A percentile compares a stretch with the other conserved stretches of the same genome.
Evolutionary conservation across 1,140 invertebrate genomes (phyloP).

Genomic region (Drosophila varians): DNA sequence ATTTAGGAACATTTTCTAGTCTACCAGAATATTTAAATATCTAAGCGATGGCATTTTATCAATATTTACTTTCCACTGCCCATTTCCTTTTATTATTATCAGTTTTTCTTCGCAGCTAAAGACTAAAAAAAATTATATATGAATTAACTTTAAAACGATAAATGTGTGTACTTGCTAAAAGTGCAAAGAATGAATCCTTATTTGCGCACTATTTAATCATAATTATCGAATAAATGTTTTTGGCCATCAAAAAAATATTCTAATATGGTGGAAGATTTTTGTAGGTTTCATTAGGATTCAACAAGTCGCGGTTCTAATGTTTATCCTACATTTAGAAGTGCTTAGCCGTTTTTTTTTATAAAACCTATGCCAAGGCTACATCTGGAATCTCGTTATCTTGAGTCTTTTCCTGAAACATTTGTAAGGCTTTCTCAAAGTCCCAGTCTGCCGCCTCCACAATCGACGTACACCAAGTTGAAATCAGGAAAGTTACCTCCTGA

Average conservation of each 20-base stretch:
- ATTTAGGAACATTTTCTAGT: constrained; percentile 59
- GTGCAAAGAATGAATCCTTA: background rate
- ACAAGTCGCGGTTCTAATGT: too few relatives aligned
- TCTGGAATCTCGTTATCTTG: constrained; percentile 33
- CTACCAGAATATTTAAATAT: constrained; percentile 45
- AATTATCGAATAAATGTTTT: constrained; percentile 55
- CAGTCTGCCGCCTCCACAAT: constrained; percentile 67
- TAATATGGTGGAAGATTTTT: background rate
- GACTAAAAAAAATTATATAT: background rate
- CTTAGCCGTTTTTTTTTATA: too few relatives aligned
- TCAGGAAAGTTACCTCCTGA: constrained; percentile 62
- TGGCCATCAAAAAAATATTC: constrained; percentile 38
- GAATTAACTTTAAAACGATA: constrained; percentile 8
- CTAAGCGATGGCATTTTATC: constrained; percentile 49
- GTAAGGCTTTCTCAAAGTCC: constrained; percentile 48
- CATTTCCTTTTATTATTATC: background rate
- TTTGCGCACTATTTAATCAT: constrained; percentile 14
- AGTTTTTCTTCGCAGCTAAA: background rate
- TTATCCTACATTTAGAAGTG: too few relatives aligned
- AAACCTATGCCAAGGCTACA: constrained; percentile 37
- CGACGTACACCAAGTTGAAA: constrained; percentile 67
- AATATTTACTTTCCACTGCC: constrained; percentile 17
- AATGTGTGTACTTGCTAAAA: constrained; percentile 25
- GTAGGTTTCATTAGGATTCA: constrained; percentile 9
- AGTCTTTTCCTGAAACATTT: constrained; percentile 45